phyloP scores from a whole-genome alignment of 2,113 vertebrate genomes.

The Alosa alosa region DNA sequence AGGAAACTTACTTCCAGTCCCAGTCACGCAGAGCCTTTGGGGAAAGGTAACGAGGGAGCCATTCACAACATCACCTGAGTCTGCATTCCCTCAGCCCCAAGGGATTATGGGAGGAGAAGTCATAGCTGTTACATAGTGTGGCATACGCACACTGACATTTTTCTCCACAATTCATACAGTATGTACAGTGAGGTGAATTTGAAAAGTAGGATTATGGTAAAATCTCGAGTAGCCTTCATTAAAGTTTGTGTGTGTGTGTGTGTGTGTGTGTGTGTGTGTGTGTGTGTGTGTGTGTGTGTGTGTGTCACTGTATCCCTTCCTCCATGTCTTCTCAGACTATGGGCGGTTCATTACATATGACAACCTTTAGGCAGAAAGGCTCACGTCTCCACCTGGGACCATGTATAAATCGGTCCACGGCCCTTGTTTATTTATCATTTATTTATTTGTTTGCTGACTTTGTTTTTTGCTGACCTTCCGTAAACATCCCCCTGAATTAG shows the following conservation, averaged over 20 bases:
- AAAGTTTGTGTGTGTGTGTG: conserved; percentile 41
- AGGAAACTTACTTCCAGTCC: neutral
- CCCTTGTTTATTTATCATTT: conserved; percentile 43
- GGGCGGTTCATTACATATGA: conserved; percentile 68
- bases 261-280: neutral
- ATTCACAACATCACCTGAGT: conserved; percentile 47
- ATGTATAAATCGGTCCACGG: conserved; percentile 66
- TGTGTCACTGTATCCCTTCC: conserved; percentile 44
- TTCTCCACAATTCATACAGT: neutral
- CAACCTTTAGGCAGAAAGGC: conserved; percentile 56
- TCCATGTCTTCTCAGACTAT: conserved; percentile 43
- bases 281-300: conserved; percentile 39
- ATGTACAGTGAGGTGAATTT: neutral
- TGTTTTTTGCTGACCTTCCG: conserved; percentile 68
- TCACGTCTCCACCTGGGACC: conserved; percentile 62
- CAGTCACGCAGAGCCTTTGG: neutral
- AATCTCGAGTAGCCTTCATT: conserved; percentile 63
- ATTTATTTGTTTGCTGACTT: conserved; percentile 69
- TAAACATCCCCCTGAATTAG: conserved; percentile 52
- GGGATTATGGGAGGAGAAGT: conserved; percentile 28
- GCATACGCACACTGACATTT: neutral
- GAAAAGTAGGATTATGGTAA: conserved; percentile 64
- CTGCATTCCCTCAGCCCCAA: conserved; percentile 39
- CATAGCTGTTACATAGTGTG: conserved; percentile 14
- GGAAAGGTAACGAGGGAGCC: neutral